A percentile compares a stretch with the other conserved stretches of the same genome.
Evolutionary conservation across 2,797 vertebrate species (phyloP).

Genomic region (Danionella dracula): DNA sequence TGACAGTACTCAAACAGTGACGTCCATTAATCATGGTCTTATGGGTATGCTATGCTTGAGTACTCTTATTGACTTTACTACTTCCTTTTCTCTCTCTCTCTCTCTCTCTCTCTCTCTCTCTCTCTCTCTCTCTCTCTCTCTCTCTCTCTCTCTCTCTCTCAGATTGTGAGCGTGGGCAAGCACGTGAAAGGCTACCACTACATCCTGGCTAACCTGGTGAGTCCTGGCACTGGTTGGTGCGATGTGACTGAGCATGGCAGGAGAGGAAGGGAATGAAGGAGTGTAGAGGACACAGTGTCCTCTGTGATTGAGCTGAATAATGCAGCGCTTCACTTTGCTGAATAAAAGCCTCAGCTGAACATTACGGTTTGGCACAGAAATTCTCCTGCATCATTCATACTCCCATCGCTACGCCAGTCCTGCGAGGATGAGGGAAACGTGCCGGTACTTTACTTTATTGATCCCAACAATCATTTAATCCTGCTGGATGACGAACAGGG

Average conservation of each 20-base stretch:
- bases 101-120: no score
- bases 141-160: slow-evolving; percentile 30
- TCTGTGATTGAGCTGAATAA: neutral
- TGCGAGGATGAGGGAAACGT: neutral
- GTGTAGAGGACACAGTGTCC: slow-evolving; percentile 13
- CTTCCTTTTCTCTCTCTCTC: no score
- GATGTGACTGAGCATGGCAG: neutral
- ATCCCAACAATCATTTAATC: neutral
- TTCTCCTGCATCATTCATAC: neutral
- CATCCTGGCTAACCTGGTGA: slow-evolving; percentile 98
- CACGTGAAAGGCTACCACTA: slow-evolving; percentile 98
- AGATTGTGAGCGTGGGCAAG: slow-evolving; percentile 88
- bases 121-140: no score
- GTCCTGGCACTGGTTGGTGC: slow-evolving; percentile 11
- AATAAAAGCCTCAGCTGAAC: slow-evolving; percentile 13
- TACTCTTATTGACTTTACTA: no score
- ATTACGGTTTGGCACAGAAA: neutral
- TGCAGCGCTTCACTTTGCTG: slow-evolving; percentile 47
- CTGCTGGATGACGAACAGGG: neutral
- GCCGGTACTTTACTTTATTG: neutral
- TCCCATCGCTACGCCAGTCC: neutral
- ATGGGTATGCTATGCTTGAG: no score
- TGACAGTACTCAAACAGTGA: no score
- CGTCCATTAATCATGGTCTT: no score
- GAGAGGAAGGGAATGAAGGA: neutral